These are phyloP conservation scores for Simalia tracyae DNA, from an alignment of 2,797 vertebrate genomes.

Conservation along the genomic window DNA sequence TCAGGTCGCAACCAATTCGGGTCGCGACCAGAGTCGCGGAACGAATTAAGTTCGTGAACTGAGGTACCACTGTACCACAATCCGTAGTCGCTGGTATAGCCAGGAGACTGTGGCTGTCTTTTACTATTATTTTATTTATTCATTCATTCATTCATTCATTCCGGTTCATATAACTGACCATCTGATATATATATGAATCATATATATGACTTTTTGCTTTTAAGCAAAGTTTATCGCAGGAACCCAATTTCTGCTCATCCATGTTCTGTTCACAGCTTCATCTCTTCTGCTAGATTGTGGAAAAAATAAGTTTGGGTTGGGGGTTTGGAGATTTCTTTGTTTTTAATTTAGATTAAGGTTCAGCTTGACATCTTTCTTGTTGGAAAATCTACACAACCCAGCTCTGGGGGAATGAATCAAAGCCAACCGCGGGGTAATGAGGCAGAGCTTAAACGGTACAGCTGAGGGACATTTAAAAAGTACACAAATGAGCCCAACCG, in stretches of 20 bases:
- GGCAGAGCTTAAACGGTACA: slow-evolving; percentile 12
- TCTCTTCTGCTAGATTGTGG: neutral
- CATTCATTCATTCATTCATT: neutral
- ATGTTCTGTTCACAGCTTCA: neutral
- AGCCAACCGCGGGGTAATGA: slow-evolving; percentile 4
- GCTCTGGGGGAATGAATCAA: neutral
- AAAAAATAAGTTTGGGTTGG: neutral
- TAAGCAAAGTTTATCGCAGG: neutral
- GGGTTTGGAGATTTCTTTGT: neutral
- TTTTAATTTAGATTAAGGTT: slow-evolving; percentile 11
- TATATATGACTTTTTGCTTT: neutral
- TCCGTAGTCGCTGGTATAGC: no score
- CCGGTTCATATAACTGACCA: neutral
- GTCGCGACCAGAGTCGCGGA: no score
- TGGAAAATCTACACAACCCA: neutral
- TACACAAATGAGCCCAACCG: neutral
- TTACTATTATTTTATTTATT: neutral
- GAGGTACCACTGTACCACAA: no score
- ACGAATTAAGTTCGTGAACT: no score
- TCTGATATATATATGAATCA: neutral
- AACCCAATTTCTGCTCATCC: neutral
- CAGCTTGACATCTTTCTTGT: slow-evolving; percentile 1
- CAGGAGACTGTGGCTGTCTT: neutral
- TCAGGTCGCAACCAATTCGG: no score
- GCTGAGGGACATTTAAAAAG: neutral